These are phyloP conservation scores for Tretioscincus oriximinensis DNA, from an alignment of 2,113 vertebrate genomes.

Conservation along the genomic window DNA sequence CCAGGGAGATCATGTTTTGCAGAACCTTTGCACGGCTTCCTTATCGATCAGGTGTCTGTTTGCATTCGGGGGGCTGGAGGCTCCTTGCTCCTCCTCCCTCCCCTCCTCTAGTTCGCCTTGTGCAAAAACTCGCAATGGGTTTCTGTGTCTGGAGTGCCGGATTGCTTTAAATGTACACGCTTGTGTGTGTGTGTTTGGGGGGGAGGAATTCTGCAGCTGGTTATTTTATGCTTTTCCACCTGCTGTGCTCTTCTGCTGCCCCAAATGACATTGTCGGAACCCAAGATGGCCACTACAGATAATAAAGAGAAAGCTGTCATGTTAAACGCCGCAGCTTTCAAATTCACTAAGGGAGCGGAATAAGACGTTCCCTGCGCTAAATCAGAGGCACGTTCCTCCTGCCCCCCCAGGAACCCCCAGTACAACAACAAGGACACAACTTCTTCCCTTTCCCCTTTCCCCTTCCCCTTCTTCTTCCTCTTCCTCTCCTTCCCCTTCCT, in stretches of 20 bases:
- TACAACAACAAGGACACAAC: too few relatives aligned
- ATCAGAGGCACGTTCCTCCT: not conserved
- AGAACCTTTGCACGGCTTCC: not conserved
- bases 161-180: not conserved
- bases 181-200: not conserved
- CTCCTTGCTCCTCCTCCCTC: not conserved
- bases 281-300: constrained; percentile 28
- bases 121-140: not conserved
- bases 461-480: too few relatives aligned
- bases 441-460: not conserved
- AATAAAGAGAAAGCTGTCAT: constrained; percentile 3
- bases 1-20: too few relatives aligned
- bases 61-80: not conserved
- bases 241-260: not conserved
- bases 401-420: too few relatives aligned
- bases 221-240: not conserved
- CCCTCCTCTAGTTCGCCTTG: not conserved
- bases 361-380: not conserved
- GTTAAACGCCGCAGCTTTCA: not conserved
- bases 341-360: not conserved
- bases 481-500: not conserved
- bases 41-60: not conserved
- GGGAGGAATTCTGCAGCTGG: too few relatives aligned
- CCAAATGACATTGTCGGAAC: constrained; percentile 9
- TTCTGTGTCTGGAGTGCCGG: not conserved